Evolutionary conservation across 2,888 invertebrate species (phyloP).

Genomic region (Drosophila formosana): DNA sequence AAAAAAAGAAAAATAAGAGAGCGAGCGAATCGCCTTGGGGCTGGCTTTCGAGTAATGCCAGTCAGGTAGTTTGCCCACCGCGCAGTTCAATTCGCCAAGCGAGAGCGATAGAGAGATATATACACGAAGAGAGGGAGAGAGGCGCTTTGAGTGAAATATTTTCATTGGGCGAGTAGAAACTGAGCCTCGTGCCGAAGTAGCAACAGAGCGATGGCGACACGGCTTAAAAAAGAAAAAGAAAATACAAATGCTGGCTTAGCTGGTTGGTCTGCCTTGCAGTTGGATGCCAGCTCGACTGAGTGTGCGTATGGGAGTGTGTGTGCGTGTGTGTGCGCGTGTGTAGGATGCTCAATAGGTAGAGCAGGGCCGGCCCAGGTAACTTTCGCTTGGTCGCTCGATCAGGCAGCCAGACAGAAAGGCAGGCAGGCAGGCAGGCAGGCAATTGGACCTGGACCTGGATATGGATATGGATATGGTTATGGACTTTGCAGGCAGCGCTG

Average conservation of each 20-base stretch:
- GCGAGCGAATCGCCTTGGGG: slow-evolving; percentile 20
- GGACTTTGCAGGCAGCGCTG: slow-evolving; percentile 44
- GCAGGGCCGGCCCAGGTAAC: slow-evolving; percentile 47
- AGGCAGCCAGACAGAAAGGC: slow-evolving; percentile 53
- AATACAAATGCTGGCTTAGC: slow-evolving; percentile 38
- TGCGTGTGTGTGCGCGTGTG: neutral
- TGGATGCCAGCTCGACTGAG: slow-evolving; percentile 26
- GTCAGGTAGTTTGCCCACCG: slow-evolving; percentile 33
- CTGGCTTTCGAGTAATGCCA: slow-evolving; percentile 10
- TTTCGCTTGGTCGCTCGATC: slow-evolving; percentile 32
- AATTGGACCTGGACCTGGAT: slow-evolving; percentile 35
- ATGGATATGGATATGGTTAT: neutral
- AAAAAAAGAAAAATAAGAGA: neutral
- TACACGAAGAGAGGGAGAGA: slow-evolving; percentile 18
- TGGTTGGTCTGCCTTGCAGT: slow-evolving; percentile 59
- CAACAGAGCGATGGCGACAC: slow-evolving; percentile 55
- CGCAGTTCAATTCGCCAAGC: neutral
- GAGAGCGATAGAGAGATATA: neutral
- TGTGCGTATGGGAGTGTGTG: neutral
- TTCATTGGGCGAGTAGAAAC: slow-evolving; percentile 51
- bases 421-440: slow-evolving; percentile 39
- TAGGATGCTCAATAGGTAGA: slow-evolving; percentile 50
- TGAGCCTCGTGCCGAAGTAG: slow-evolving; percentile 37
- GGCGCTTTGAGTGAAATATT: slow-evolving; percentile 58
- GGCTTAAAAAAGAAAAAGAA: neutral